Evolutionary conservation across 2,113 vertebrate genomes (phyloP), one percentile per base, ranked within the genome.

Genomic region (Verasper variegatus): DNA sequence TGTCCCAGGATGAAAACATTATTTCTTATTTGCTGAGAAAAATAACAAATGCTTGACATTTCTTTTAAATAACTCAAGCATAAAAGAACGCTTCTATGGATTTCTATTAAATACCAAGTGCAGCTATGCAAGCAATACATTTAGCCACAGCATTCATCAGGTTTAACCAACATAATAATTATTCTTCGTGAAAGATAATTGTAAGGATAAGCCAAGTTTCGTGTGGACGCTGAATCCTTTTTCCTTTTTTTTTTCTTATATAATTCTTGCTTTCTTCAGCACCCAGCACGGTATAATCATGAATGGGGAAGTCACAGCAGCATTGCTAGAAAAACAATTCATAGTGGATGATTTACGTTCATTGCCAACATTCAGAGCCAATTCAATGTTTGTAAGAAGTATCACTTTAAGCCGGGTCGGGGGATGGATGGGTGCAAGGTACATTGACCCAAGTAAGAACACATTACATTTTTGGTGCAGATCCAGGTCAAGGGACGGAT

Each of bases 131-230:
- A 37, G 23, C 35, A 51, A 13, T 6, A 24, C n/a, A 60, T 54
- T 66, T 13, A 54, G 17, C 31, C 6, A 11, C 4, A 8, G 5
- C 12, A 67, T 59, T 67, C 54, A 55, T 49, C 15, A 18, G 45
- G 45, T 49, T 49, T 7, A 49, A 27, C 12, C 23, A 40, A n/a
- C 21, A 20, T 69, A 58, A n/a, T 18, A 21, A 17, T 35, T 55
- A 66, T 24, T 45, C 31, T 70, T 59, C 59, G 23, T 42, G 37
- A 17, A 71, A 52, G 24, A 23, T 24, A 35, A 15, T 47, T 68
- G 11, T n/a, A n/a, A 47, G 8, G 20, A 54, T 23, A 66, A 20
- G 17, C 3, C 37, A 18, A 45, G 5, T 23, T 57, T 68, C 26
- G 13, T 68, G 27, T 40, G 11, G 35, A 1, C 20, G 10, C 21